A percentile compares a stretch with the other conserved stretches of the same genome.
Conservation (phyloP, 1,140 invertebrate species). For the Caerostris darwini region DNA sequence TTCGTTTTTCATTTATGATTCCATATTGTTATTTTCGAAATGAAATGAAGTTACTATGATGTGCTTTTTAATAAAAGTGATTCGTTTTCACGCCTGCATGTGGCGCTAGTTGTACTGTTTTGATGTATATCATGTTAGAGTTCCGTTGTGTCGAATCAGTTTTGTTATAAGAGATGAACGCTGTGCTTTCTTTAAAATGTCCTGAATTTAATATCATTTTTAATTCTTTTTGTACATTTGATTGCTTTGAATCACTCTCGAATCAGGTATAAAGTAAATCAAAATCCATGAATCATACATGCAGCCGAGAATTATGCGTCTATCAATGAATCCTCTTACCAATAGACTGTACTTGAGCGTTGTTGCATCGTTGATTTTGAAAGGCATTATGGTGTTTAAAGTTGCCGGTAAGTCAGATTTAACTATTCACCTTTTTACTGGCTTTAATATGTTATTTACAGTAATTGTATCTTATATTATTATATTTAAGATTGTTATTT, state of each 20-base stretch:
- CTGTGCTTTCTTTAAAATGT: too few species aligned
- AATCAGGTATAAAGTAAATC: too few species aligned
- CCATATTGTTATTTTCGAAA: not conserved
- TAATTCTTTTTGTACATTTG: too few species aligned
- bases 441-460: too few species aligned
- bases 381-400: not conserved
- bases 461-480: too few species aligned
- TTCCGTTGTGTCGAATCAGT: not conserved
- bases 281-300: too few species aligned
- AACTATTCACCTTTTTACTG: too few species aligned
- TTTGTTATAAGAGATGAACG: not conserved
- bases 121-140: not conserved
- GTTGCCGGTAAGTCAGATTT: not conserved
- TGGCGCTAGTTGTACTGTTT: conserved; percentile 69
- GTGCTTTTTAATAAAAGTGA: not conserved
- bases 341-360: not conserved
- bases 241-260: too few species aligned
- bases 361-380: not conserved
- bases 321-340: not conserved
- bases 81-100: conserved; percentile 55
- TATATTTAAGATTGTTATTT: too few species aligned
- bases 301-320: not conserved
- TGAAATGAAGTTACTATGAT: not conserved
- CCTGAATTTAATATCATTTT: too few species aligned
- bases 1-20: not conserved